These are phyloP conservation scores for Hoplodrina ambigua DNA, from an alignment of 2,888 invertebrate species.

Conservation along the genomic window DNA sequence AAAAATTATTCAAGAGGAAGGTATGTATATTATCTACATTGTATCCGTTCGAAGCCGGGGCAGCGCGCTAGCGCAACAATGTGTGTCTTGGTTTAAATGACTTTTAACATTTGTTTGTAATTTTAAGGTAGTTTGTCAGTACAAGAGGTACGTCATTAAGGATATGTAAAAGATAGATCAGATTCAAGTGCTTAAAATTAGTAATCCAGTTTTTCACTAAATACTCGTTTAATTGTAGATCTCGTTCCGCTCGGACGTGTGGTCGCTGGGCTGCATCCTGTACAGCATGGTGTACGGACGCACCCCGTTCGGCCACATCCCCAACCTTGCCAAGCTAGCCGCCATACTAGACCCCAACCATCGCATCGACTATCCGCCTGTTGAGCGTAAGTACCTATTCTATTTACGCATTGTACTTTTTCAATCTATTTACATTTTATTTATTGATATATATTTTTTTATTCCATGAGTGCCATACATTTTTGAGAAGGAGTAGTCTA, in stretches of 20 bases:
- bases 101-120: no score
- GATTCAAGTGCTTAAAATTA: not conserved
- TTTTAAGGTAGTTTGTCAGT: no score
- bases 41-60: no score
- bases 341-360: conserved; percentile 94
- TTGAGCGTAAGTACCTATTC: conserved; percentile 81
- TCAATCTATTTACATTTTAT: no score
- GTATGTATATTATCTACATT: no score
- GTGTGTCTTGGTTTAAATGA: no score
- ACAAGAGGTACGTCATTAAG: no score
- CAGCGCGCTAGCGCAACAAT: not conserved
- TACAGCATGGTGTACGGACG: conserved; percentile 97
- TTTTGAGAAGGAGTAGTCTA: no score
- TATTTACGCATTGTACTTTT: not conserved
- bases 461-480: no score
- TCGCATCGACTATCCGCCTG: conserved; percentile 93
- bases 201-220: not conserved
- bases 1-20: no score
- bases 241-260: conserved; percentile 97
- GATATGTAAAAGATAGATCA: no score
- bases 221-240: conserved; percentile 90
- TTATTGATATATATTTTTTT: no score
- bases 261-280: conserved; percentile 99
- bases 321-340: conserved; percentile 93
- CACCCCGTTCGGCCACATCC: conserved; percentile 97